These are phyloP conservation scores for Mustelus asterias DNA, from an alignment of 2,113 vertebrate species.

Conservation along the genomic window DNA sequence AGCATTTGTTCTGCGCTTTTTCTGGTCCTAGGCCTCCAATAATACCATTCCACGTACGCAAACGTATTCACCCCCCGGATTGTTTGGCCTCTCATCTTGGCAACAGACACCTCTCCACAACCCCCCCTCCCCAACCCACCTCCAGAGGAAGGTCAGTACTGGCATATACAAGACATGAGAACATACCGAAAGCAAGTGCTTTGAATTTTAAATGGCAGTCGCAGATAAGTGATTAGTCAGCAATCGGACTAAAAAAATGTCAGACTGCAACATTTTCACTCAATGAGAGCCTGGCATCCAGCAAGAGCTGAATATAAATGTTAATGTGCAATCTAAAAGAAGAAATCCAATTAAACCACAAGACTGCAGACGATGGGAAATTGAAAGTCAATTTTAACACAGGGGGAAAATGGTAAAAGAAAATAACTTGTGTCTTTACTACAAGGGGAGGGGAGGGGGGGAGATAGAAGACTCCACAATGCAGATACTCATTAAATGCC, in stretches of 20 bases:
- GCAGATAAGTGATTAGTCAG: not conserved
- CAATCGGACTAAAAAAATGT: not conserved
- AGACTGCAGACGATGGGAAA: no score
- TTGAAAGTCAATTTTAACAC: no score
- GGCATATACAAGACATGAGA: not conserved
- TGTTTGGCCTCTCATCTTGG: not conserved
- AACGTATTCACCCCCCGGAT: not conserved
- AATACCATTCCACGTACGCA: not conserved
- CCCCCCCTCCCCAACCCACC: not conserved
- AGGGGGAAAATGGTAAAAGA: no score
- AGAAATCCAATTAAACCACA: no score
- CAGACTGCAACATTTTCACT: not conserved
- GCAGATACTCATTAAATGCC: no score
- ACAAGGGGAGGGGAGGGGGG: no score
- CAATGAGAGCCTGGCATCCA: not conserved
- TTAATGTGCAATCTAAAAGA: no score
- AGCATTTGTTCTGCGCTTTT: no score
- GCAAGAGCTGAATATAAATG: not conserved
- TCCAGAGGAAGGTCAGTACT: not conserved
- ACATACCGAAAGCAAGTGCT: not conserved
- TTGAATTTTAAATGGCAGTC: not conserved
- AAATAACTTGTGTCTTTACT: no score
- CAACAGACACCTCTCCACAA: not conserved
- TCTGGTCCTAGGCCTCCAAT: not conserved
- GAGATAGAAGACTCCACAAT: no score